These are phyloP conservation scores for Dryobota labecula DNA, from an alignment of 2,888 invertebrate genomes.

Conservation along the genomic window DNA sequence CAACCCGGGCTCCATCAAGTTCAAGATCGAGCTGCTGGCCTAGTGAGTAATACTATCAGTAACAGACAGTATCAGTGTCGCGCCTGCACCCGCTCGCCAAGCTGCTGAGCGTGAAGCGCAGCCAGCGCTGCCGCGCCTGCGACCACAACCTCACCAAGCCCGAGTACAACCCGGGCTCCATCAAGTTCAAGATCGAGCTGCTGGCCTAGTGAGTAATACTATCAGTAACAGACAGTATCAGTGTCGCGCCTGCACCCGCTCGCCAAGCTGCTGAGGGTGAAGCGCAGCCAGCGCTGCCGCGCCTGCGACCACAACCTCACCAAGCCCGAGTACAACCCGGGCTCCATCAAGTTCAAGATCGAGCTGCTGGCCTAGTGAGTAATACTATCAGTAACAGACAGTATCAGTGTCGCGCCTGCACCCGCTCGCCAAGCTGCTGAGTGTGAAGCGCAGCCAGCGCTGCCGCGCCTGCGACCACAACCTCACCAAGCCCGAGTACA, in stretches of 20 bases:
- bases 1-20: constrained; percentile 98
- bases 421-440: constrained; percentile 96
- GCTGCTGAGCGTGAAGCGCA: constrained; percentile 96
- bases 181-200: constrained; percentile 99
- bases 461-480: constrained; percentile 99
- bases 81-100: constrained; percentile 96
- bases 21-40: constrained; percentile 98
- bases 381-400: too few species aligned
- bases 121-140: constrained; percentile 97
- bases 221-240: too few species aligned
- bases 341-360: constrained; percentile 99
- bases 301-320: constrained; percentile 99
- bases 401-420: constrained; percentile 94
- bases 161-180: constrained; percentile 98
- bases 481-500: constrained; percentile 98
- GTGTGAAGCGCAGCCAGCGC: constrained; percentile 97
- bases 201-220: constrained; percentile 95
- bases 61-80: too few species aligned
- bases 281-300: constrained; percentile 97
- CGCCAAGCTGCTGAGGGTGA: constrained; percentile 96
- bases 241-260: constrained; percentile 95
- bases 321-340: constrained; percentile 98
- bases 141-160: constrained; percentile 99
- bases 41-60: constrained; percentile 92
- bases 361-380: constrained; percentile 97